Conservation (phyloP, 2,888 invertebrate genomes). For the Gonocerus acuteangulatus region DNA sequence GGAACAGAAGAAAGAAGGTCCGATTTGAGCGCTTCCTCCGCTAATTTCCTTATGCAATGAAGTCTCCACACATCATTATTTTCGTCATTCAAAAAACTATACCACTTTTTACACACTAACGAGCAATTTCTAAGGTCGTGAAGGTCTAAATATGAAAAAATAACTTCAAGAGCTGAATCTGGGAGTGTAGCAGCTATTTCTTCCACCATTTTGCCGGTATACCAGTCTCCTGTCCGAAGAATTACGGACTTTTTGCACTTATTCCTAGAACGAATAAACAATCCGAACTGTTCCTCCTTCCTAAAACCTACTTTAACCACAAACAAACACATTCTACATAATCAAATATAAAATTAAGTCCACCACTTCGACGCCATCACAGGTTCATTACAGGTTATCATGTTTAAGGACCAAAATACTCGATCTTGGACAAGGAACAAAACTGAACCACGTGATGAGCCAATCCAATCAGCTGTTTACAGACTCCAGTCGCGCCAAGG, state of each 20-base stretch:
- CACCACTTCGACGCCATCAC: slow-evolving; percentile 16
- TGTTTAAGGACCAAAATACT: background rate
- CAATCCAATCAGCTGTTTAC: slow-evolving; percentile 39
- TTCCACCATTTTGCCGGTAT: slow-evolving; percentile 50
- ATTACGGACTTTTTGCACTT: slow-evolving; percentile 11
- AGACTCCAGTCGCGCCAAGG: slow-evolving; percentile 39
- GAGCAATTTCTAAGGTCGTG: slow-evolving; percentile 82
- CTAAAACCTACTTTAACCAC: slow-evolving; percentile 22
- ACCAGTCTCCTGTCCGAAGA: slow-evolving; percentile 7
- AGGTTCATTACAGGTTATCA: slow-evolving; percentile 14
- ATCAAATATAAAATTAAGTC: slow-evolving; percentile 13
- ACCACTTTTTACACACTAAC: slow-evolving; percentile 89
- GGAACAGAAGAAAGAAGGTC: slow-evolving; percentile 81
- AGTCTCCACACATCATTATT: slow-evolving; percentile 92
- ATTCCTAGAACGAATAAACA: slow-evolving; percentile 4
- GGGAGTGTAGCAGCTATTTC: slow-evolving; percentile 59
- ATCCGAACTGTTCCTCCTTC: slow-evolving; percentile 14
- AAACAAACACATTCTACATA: slow-evolving; percentile 26
- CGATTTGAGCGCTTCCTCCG: slow-evolving; percentile 81
- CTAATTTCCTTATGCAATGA: slow-evolving; percentile 77
- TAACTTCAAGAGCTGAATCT: slow-evolving; percentile 75
- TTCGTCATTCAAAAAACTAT: slow-evolving; percentile 79
- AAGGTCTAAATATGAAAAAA: slow-evolving; percentile 84
- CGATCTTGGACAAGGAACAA: background rate
- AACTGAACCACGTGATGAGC: slow-evolving; percentile 27